Base-by-base conservation (phyloP, 2,888 invertebrate genomes). In the Caenorhabditis sp. region DNA sequence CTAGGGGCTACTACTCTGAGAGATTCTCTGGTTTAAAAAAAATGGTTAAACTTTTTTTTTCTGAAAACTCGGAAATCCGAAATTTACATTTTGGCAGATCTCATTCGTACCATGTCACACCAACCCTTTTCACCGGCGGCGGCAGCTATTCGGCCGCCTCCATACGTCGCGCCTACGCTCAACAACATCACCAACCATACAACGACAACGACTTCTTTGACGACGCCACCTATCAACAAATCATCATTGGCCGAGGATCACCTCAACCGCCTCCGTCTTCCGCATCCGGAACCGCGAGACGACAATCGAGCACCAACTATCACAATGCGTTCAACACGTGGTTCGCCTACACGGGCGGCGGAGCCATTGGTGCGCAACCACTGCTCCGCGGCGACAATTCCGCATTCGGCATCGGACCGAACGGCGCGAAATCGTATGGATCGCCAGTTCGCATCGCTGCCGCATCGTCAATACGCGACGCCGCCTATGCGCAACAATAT, bases 311-410 rank as follows among this genome's bases (percentile, higher is more conserved):
- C 54, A 61, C 64, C 59, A 79, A 82, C 70, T 84, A 84, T 76
- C 81, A 83, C 66, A 70, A 77, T 72, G 77, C 81, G 69, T 84
- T 84, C 83, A 84, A 84, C 75, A 79, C 82, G 14, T 84, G 83
- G 83, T 84, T 84, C 78, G 82, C 83, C 49, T 80, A 79, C 76
- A 70, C 74, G 27, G 77, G 79, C 24, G 80, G 76, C 12, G 78
- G 79, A 6, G 78, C 69, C 23, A 64, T 67, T 31, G 78, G 74
- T n/a, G 78, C 78, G 49, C 72, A 71, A 17, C 77, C 75, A 19
- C 53, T 69, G 66, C 65, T 77, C 74, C 12, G 12, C 26, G 17
- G 5, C 23, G 10, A 21, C 4, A 26, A 8, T 31, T 8, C 10
- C n/a, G n/a, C 3, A 24, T 55, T 26, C 17, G 23, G 62, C 65